These are phyloP conservation scores for Melanotaenia pygmaea DNA, from an alignment of 2,797 vertebrate species.

Conservation along the genomic window DNA sequence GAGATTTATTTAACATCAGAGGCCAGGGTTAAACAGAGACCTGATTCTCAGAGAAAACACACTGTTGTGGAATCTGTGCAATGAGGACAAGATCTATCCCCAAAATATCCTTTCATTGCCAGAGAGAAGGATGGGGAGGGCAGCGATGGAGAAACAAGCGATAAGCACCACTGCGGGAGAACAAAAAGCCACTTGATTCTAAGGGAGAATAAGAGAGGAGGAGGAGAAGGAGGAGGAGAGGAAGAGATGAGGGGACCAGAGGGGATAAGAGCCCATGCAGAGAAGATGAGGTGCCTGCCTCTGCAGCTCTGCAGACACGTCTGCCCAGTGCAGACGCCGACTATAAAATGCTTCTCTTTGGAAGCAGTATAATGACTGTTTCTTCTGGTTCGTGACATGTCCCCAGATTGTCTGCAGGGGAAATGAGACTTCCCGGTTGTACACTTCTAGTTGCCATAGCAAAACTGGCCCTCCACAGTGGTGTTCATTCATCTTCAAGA, in stretches of 20 bases:
- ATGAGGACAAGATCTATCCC: slow-evolving; percentile 51
- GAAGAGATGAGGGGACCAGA: slow-evolving; percentile 52
- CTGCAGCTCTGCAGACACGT: slow-evolving; percentile 53
- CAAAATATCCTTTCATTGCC: slow-evolving; percentile 62
- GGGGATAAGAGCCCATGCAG: slow-evolving; percentile 57
- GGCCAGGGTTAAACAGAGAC: slow-evolving; percentile 26
- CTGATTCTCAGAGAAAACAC: slow-evolving; percentile 14
- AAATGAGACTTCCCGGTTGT: slow-evolving; percentile 36
- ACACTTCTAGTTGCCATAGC: slow-evolving; percentile 57
- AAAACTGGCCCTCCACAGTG: slow-evolving; percentile 33
- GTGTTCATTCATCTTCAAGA: slow-evolving; percentile 38
- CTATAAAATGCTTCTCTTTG: slow-evolving; percentile 39
- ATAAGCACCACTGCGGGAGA: slow-evolving; percentile 73
- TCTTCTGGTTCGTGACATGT: slow-evolving; percentile 40
- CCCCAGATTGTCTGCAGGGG: slow-evolving; percentile 29
- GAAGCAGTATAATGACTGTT: slow-evolving; percentile 28
- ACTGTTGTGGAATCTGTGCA: slow-evolving; percentile 37
- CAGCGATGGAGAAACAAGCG: slow-evolving; percentile 68
- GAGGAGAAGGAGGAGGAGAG: slow-evolving; percentile 47
- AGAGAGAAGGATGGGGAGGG: slow-evolving; percentile 41
- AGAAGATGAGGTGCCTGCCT: slow-evolving; percentile 53
- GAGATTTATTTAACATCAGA: slow-evolving; percentile 40
- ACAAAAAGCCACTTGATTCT: slow-evolving; percentile 81
- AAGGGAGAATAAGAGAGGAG: slow-evolving; percentile 44
- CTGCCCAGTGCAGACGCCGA: slow-evolving; percentile 35